Conservation (phyloP, 2,797 vertebrate genomes). For the Thunnus albacares region DNA sequence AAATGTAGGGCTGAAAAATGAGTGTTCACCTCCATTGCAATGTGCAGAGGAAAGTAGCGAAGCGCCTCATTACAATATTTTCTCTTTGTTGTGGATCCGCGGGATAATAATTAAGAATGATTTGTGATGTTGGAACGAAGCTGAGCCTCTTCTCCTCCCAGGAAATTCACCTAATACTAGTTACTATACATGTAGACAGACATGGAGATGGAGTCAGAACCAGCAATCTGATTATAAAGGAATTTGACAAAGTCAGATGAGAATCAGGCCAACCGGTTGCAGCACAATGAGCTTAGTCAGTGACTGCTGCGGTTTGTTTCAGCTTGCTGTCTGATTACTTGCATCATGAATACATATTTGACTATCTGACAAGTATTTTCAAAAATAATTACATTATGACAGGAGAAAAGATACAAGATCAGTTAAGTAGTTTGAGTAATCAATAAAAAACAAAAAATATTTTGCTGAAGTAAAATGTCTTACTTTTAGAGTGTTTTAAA, state of each 20-base stretch:
- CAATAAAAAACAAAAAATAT: neutral
- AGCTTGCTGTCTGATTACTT: neutral
- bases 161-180: constrained; percentile 51
- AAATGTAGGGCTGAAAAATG: constrained; percentile 86
- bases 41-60: constrained; percentile 72
- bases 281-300: constrained; percentile 1
- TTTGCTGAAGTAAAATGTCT: neutral
- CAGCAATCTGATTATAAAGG: constrained; percentile 31
- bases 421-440: neutral
- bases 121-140: constrained; percentile 82
- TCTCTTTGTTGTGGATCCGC: constrained; percentile 82
- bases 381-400: neutral
- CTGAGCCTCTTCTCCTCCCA: constrained; percentile 51
- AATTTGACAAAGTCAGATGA: constrained; percentile 19
- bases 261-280: constrained; percentile 2
- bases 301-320: neutral
- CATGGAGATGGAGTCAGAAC: constrained; percentile 32
- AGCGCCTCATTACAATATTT: constrained; percentile 85
- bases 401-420: neutral
- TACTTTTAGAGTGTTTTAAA: constrained; percentile 3
- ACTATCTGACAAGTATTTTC: constrained; percentile 1
- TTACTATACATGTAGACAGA: constrained; percentile 32
- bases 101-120: constrained; percentile 87
- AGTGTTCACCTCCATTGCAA: constrained; percentile 74
- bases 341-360: neutral